A percentile compares a stretch with the other conserved stretches of the same genome.
phyloP scores from a whole-genome alignment of 2,888 invertebrate genomes.

The Cristatella mucedo region DNA sequence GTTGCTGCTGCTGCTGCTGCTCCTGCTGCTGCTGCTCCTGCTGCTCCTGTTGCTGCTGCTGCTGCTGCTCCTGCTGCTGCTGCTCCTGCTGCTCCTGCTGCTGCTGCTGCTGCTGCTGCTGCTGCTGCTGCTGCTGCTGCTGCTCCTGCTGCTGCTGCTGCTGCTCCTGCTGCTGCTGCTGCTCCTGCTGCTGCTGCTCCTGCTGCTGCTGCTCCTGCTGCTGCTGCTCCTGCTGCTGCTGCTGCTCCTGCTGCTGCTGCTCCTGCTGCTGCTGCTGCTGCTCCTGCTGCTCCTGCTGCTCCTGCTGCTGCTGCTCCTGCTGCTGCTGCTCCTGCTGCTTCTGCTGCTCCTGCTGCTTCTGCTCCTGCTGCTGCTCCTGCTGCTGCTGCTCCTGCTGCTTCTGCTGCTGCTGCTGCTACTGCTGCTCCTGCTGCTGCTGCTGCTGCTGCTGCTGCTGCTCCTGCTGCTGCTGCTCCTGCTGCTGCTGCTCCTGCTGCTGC shows the following conservation, averaged over 20 bases:
- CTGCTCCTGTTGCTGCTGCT: too few relatives aligned
- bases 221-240: slow-evolving; percentile 7
- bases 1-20: too few relatives aligned
- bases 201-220: slow-evolving; percentile 8
- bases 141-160: slow-evolving; percentile 6
- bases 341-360: too few relatives aligned
- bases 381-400: too few relatives aligned
- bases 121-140: slow-evolving; percentile 7
- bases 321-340: neutral
- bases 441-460: too few relatives aligned
- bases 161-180: slow-evolving; percentile 7
- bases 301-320: slow-evolving; percentile 5
- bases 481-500: too few relatives aligned
- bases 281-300: slow-evolving; percentile 7
- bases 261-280: slow-evolving; percentile 7
- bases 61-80: too few relatives aligned
- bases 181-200: slow-evolving; percentile 6
- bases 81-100: slow-evolving; percentile 7
- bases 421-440: too few relatives aligned
- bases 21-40: too few relatives aligned
- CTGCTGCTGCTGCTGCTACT: too few relatives aligned
- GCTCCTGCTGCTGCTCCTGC: too few relatives aligned
- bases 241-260: slow-evolving; percentile 7
- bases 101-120: slow-evolving; percentile 8
- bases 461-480: too few relatives aligned